Base-by-base conservation (phyloP, 2,113 vertebrate genomes). In the Guaruba guarouba region DNA sequence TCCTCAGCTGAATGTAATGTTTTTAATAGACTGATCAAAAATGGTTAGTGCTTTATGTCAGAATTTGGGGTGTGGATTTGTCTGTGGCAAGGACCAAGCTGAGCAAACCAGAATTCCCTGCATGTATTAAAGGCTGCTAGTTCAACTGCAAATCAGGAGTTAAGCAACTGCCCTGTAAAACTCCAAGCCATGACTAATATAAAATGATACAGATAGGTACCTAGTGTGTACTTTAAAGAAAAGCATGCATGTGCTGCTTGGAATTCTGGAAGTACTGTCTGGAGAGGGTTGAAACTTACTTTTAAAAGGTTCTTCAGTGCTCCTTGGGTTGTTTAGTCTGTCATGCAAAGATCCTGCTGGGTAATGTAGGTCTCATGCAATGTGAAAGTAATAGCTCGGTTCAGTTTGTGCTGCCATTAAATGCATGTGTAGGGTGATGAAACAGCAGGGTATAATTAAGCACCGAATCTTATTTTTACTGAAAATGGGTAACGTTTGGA, bases 351-450 rank as follows among this genome's bases (percentile, higher is more conserved):
- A 27, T 80, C 23, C 23, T 49, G 54, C 49, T 41, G 49, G 46
- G 15, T 62, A 41, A 61, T 28, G 15, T 7, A 27, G 86, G 19
- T 74, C 48, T 92, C 29, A 0, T 8, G 48, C 70, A 35, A 2
- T 15, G 39, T 70, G 48, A 29, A 64, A 33, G 48, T 9, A 69
- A 37, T 55, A 37, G 33, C 63, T 67, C 55, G 2, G 0, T 81
- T 75, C 66, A 17, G 19, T 61, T 66, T 57, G 41, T 77, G 44
- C 57, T 82, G 46, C 52, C 23, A 2, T 78, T 43, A 6, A 3
- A 0, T 44, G 27, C 33, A 8, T 0, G 0, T 1, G 9, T 16
- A 41, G 52, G 39, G 28, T 48, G 54, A 35, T 55, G 57, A 74
- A 87, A 57, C 37, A 90, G 91, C 31, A 41, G 44, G 49, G 15